Evolutionary conservation across 2,113 vertebrate genomes (phyloP).

Genomic region (Pachypanchax playfairii): DNA sequence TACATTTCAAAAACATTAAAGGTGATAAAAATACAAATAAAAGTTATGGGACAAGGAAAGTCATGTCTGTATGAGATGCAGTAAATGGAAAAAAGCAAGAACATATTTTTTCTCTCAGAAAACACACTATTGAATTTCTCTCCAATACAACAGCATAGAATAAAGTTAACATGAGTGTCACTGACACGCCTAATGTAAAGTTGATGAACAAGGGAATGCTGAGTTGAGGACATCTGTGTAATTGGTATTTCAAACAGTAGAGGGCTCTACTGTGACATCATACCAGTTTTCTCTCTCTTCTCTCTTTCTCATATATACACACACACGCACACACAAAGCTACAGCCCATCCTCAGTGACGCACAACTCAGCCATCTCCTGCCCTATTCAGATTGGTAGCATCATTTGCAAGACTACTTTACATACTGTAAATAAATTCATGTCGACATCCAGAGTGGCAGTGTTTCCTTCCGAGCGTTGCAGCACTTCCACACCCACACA

Average conservation of each 20-base stretch:
- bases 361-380: constrained; percentile 52
- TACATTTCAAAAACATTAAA: no score
- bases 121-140: no score
- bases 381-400: constrained; percentile 40
- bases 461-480: constrained; percentile 3
- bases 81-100: no score
- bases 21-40: no score
- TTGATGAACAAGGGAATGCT: not conserved
- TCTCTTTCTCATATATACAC: constrained; percentile 2
- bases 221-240: not conserved
- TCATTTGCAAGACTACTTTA: constrained; percentile 35
- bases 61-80: no score
- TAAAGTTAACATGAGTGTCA: no score
- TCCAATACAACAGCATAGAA: no score
- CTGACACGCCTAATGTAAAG: not conserved
- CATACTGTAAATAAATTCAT: constrained; percentile 42
- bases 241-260: constrained; percentile 53
- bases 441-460: constrained; percentile 32
- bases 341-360: constrained; percentile 36
- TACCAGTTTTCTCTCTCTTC: constrained; percentile 2
- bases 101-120: no score
- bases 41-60: no score
- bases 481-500: constrained; percentile 2
- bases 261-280: constrained; percentile 65
- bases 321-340: constrained; percentile 18